phyloP scores from a whole-genome alignment of 2,888 invertebrate genomes.

The Scaeva pyrastri region DNA sequence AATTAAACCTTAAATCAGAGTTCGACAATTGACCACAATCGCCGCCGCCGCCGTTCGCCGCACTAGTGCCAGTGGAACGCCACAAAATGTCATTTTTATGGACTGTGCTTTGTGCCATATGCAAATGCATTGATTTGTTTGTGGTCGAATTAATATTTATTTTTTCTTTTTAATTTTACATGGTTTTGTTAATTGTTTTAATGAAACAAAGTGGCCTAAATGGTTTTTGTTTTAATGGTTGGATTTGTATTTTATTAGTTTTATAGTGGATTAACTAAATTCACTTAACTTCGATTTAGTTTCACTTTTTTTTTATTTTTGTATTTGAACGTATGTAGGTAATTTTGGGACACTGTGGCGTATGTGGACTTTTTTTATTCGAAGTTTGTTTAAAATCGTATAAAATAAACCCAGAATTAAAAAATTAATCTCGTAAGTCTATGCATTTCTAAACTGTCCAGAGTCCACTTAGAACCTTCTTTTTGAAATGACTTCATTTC shows the following conservation, averaged over 20 bases:
- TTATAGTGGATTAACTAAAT: too few species aligned
- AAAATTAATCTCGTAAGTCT: too few species aligned
- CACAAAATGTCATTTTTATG: slow-evolving; percentile 15
- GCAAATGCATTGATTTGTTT: neutral
- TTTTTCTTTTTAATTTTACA: neutral
- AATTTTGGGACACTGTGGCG: neutral
- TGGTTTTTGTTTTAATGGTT: neutral
- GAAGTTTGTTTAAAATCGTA: neutral
- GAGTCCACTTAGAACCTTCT: too few species aligned
- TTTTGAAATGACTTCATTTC: too few species aligned
- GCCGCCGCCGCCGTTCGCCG: too few species aligned
- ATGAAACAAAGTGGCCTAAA: neutral
- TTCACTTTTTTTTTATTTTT: too few species aligned
- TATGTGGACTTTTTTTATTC: neutral
- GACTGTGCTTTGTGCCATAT: too few species aligned
- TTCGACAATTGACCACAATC: slow-evolving; percentile 34
- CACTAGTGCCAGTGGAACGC: slow-evolving; percentile 21
- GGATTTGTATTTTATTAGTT: neutral
- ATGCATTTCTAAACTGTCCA: too few species aligned
- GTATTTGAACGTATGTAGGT: too few species aligned
- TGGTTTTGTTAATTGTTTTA: neutral
- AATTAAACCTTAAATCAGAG: slow-evolving; percentile 27
- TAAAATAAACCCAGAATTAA: too few species aligned
- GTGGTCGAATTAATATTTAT: neutral
- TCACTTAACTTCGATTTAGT: too few species aligned